Evolutionary conservation across 1,140 invertebrate genomes (phyloP), one percentile per base, ranked within the genome.

Genomic region (Halictus rubicundus): DNA sequence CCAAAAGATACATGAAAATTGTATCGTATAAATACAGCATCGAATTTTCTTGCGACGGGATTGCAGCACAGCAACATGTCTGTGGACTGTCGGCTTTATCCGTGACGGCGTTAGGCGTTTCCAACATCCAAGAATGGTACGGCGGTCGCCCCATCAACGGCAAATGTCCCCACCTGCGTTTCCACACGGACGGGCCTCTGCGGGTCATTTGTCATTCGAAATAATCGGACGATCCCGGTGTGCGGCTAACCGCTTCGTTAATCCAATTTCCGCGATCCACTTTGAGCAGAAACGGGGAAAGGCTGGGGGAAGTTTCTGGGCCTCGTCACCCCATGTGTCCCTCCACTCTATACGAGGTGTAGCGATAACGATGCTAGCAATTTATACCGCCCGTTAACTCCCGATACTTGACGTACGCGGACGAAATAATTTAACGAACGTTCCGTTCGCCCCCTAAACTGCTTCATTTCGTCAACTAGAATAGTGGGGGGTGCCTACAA

Each of bases 131-230:
- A 63, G 37, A 73, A 73, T 12, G 46, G 70, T 49, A 49, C 46
- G 60, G 76, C 49, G 68, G 68, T 78, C 25, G 16, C 49, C 21
- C 25, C 37, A 73, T 71, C 61, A 25, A 16, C 19, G 68, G 49
- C 52, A 32, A 66, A 57, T 16, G 66, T 27, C 49, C 37, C 49
- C 69, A 73, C 23, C 60, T 66, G 60, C 49, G 64, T 70, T 64
- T 63, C 64, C 77, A 57, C 27, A 32, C 5, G 3, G 77, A 5
- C 64, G 27, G 23, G 25, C 42, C 42, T 37, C 54, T 27, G 78
- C 64, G 63, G 82, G 81, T 86, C 82, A 86, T 89, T 88, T 87
- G 88, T 88, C 87, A 88, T 86, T 86, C 72, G 82, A 74, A 85
- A 81, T 82, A 84, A 81, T 81, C 83, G 79, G 70, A 66, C 83